Conservation (phyloP, 37 sponge, comb jelly and placozoan genomes). For the Diacarnus erythraeanus region DNA sequence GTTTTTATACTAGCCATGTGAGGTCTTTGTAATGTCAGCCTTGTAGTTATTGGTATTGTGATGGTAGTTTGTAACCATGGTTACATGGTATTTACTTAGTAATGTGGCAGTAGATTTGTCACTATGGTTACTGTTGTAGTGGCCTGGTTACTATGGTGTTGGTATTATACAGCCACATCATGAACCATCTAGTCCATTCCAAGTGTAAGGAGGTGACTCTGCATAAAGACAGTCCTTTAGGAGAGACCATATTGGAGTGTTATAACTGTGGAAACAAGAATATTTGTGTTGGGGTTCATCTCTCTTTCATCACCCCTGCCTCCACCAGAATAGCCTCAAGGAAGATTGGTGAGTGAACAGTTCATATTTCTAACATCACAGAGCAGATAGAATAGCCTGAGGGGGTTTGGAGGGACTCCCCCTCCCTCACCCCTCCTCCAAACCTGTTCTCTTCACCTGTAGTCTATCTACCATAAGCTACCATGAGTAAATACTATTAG, state of each 20-base stretch:
- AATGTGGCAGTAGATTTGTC: neutral
- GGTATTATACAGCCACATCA: slow-evolving; percentile 85
- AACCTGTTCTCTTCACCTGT: too few species aligned
- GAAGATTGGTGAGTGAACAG: slow-evolving; percentile 92
- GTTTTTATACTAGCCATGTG: too few species aligned
- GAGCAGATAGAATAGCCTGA: too few species aligned
- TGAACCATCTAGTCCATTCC: slow-evolving; percentile 92
- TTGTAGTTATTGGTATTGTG: neutral
- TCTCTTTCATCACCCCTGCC: slow-evolving; percentile 94
- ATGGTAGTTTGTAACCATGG: neutral
- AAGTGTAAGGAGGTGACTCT: slow-evolving; percentile 93
- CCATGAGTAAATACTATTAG: too few species aligned
- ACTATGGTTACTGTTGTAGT: neutral
- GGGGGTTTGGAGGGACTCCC: too few species aligned
- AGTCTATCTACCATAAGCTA: too few species aligned
- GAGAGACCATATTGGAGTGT: slow-evolving; percentile 96
- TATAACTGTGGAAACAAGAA: slow-evolving; percentile 97
- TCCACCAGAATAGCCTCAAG: slow-evolving; percentile 82
- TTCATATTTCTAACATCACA: neutral
- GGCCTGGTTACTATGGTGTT: too few species aligned
- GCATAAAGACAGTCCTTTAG: slow-evolving; percentile 94
- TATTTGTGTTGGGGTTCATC: slow-evolving; percentile 95
- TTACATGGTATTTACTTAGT: too few species aligned
- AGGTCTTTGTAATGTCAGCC: too few species aligned
- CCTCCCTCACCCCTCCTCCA: too few species aligned